Evolutionary conservation across 2,113 vertebrate species (phyloP).

Genomic region (Pandion haliaetus): DNA sequence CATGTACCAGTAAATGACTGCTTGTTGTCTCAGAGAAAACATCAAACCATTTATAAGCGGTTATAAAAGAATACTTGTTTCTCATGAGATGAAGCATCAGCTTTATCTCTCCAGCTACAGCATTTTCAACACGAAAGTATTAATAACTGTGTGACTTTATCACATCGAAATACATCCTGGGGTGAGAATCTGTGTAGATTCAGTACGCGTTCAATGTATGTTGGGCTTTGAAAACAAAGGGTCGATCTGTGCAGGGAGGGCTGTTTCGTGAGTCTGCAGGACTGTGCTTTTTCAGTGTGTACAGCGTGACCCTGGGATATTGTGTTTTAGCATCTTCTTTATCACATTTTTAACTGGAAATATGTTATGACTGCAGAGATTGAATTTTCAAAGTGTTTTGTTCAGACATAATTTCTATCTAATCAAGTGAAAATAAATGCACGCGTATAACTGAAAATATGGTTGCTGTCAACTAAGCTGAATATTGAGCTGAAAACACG

Average conservation of each 20-base stretch:
- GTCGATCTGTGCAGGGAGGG: not conserved
- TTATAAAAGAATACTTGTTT: constrained; percentile 34
- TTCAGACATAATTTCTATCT: not conserved
- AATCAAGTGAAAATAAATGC: not conserved
- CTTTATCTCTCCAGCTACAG: not conserved
- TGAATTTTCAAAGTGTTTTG: not conserved
- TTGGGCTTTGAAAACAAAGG: not conserved
- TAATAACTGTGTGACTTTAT: not conserved
- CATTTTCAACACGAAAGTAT: not conserved
- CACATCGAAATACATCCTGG: not conserved
- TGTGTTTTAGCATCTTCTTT: not conserved
- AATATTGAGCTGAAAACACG: not conserved
- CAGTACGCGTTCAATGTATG: not conserved
- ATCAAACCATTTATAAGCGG: not conserved
- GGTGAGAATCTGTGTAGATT: not conserved
- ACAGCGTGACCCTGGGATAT: not conserved
- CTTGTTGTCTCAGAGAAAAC: not conserved
- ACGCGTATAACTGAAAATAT: not conserved
- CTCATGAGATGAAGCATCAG: not conserved
- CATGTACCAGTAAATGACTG: not conserved
- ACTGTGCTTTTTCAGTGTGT: not conserved
- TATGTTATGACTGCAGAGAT: not conserved
- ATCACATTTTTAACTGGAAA: not conserved
- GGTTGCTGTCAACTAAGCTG: not conserved
- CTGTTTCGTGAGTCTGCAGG: not conserved